phyloP scores from a whole-genome alignment of 2,888 invertebrate genomes.

The Xestia rhomboidea region DNA sequence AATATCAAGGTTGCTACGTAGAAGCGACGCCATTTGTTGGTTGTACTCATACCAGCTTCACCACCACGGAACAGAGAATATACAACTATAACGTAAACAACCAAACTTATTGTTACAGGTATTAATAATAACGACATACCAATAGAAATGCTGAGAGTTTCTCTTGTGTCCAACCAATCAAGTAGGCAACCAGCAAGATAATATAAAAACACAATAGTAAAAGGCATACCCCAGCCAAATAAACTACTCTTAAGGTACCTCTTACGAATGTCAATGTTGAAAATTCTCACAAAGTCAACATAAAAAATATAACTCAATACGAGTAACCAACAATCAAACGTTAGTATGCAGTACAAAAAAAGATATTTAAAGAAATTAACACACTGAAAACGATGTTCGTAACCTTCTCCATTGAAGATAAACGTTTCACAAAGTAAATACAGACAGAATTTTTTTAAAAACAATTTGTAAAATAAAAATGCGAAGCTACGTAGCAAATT shows the following conservation, averaged over 20 bases:
- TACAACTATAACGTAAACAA: background rate
- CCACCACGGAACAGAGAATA: background rate
- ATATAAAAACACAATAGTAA: background rate
- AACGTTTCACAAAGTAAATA: conserved; percentile 23
- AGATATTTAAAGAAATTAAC: conserved; percentile 18
- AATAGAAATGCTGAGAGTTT: conserved; percentile 4
- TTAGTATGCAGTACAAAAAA: conserved; percentile 17
- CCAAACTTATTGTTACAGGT: background rate
- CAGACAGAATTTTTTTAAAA: conserved; percentile 14
- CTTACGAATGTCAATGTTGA: background rate
- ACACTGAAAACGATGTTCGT: conserved; percentile 22
- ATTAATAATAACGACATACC: conserved; percentile 6
- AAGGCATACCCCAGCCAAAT: conserved; percentile 2
- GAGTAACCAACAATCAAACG: conserved; percentile 7
- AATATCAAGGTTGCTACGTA: conserved; percentile 1
- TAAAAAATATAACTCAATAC: background rate
- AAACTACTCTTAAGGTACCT: background rate
- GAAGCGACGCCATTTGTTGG: conserved; percentile 1
- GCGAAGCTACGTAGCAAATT: conserved; percentile 6
- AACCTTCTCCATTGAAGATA: conserved; percentile 17
- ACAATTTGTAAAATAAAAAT: conserved; percentile 21
- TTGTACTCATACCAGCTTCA: background rate
- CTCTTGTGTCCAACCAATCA: background rate
- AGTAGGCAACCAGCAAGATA: background rate
- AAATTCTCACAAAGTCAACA: background rate